Percentiles rank a stretch among this genome's conserved stretches.
Evolutionary conservation across 2,797 vertebrate genomes (phyloP).

Genomic region (Podarcis lilfordi): DNA sequence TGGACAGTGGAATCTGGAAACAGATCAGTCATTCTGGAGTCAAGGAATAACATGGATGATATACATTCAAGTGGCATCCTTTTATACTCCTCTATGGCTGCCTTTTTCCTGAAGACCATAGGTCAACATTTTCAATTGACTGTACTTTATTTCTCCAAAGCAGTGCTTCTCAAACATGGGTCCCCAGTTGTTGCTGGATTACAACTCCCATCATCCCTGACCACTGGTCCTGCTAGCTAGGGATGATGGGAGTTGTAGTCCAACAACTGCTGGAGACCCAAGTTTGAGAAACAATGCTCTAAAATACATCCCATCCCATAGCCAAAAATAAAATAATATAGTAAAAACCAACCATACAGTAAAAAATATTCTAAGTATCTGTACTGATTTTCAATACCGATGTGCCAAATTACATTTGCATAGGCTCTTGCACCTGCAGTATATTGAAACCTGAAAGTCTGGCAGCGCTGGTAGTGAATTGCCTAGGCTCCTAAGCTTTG

Average conservation of each 20-base stretch:
- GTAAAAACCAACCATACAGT: not conserved
- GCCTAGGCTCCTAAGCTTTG: slow-evolving; percentile 46
- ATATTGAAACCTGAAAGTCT: slow-evolving; percentile 33
- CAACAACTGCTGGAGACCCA: too few species aligned
- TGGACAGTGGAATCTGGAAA: too few species aligned
- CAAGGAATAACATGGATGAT: not conserved
- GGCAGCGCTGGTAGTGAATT: slow-evolving; percentile 28
- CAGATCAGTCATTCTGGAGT: too few species aligned
- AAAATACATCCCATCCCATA: not conserved
- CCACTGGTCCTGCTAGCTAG: too few species aligned
- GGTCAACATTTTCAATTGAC: not conserved
- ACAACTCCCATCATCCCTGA: too few species aligned
- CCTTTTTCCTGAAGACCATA: not conserved
- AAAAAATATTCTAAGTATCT: not conserved
- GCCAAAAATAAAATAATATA: slow-evolving; percentile 1
- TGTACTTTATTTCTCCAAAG: slow-evolving; percentile 20
- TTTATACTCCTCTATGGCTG: not conserved
- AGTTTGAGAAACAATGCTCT: not conserved
- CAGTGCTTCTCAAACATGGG: too few species aligned
- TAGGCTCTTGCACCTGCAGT: not conserved
- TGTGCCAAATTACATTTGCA: not conserved
- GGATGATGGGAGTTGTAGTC: too few species aligned
- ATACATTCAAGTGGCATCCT: not conserved
- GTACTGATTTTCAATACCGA: not conserved
- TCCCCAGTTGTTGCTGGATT: too few species aligned